These are phyloP conservation scores for Spizaetus ornatus DNA, from an alignment of 2,113 vertebrate species.

Conservation along the genomic window DNA sequence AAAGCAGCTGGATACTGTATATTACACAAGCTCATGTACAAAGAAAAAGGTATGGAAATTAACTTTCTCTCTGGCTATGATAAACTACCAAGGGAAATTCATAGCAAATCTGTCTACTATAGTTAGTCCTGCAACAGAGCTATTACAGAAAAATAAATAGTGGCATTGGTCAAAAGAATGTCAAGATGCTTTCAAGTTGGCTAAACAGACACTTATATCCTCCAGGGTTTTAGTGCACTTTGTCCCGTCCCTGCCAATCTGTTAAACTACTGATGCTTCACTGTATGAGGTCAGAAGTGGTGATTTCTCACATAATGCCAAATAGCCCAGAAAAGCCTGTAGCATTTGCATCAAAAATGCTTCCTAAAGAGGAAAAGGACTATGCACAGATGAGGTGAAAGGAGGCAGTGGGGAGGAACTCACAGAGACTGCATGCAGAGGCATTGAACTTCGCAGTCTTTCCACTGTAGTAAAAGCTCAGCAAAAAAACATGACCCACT, in stretches of 20 bases:
- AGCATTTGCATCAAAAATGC: slow-evolving; percentile 41
- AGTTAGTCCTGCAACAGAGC: slow-evolving; percentile 27
- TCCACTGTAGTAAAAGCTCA: neutral
- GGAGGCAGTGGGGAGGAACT: neutral
- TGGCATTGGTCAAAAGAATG: slow-evolving; percentile 61
- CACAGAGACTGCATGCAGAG: neutral
- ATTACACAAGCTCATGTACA: neutral
- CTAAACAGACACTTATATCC: slow-evolving; percentile 44
- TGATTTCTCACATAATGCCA: slow-evolving; percentile 54
- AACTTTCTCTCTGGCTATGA: slow-evolving; percentile 46
- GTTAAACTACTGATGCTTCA: slow-evolving; percentile 55
- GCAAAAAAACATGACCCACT: neutral
- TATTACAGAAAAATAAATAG: slow-evolving; percentile 64
- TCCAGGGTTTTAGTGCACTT: slow-evolving; percentile 42
- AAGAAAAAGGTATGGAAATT: slow-evolving; percentile 54
- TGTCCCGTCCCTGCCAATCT: slow-evolving; percentile 48
- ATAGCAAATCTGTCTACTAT: slow-evolving; percentile 15
- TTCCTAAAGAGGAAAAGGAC: slow-evolving; percentile 4
- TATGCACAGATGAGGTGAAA: neutral
- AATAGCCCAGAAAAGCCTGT: slow-evolving; percentile 44
- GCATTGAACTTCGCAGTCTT: neutral
- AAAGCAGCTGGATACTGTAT: slow-evolving; percentile 1
- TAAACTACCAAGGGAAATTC: slow-evolving; percentile 56
- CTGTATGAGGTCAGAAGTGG: slow-evolving; percentile 43
- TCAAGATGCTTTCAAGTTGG: slow-evolving; percentile 50